Evolutionary conservation across 1,140 invertebrate genomes (phyloP), one percentile per base, ranked within the genome.

Genomic region (Trichoplusia ni): DNA sequence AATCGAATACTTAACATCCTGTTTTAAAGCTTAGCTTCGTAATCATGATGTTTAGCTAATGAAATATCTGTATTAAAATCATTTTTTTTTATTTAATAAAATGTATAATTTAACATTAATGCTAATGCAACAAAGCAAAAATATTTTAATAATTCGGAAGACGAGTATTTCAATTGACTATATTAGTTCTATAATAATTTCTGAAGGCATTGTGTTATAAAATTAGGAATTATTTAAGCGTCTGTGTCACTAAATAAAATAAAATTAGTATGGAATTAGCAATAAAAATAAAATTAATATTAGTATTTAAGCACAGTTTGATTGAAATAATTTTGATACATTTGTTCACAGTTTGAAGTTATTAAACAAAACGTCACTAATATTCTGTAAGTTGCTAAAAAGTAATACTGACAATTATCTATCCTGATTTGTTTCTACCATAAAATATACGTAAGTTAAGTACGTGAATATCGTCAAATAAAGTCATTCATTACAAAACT

Each of bases 101-200:
- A 13, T 47, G 0, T 27, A 11, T 23, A 13, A 25, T 25, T 47
- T 38, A 16, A 38, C 14, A 16, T 14, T 29, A 29, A n/a, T n/a
- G n/a, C n/a, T n/a, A n/a, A n/a, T n/a, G 16, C 18, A 53, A 35
- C 19, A 53, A 37, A 53, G 1, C 9, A 11, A 19, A 35, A 37
- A 35, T 40, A 21, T 27, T 46, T 42, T 42, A 8, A 49, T 58
- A 66, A 67, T 61, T 67, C 64, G 56, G 64, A 67, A 61, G 58
- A 67, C 37, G 64, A 67, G 64, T 67, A 67, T 67, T 67, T 27
- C 13, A 60, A 47, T 60, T 60, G 56, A 60, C 40, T 60, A 60
- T 13, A 46, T 19, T 13, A 21, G n/a, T 19, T 13, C 2, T 13
- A 47, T 33, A 33, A 9, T 31, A 42, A 40, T 18, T 40, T 4